phyloP scores from a whole-genome alignment of 1,140 invertebrate species.

The Cotesia typhae region DNA sequence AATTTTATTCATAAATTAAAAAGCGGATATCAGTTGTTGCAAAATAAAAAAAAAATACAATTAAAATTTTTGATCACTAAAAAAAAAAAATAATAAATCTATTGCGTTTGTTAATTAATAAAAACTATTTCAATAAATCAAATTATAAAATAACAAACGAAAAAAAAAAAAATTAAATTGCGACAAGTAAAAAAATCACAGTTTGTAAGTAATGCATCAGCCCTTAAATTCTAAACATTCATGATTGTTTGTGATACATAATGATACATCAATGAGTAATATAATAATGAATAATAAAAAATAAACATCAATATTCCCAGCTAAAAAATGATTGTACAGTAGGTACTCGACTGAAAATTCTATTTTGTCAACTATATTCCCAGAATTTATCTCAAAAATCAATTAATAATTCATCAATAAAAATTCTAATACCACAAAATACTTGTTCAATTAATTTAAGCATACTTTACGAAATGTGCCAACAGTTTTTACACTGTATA shows the following conservation, averaged over 20 bases:
- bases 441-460: too few relatives aligned
- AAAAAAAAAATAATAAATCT: conserved; percentile 1
- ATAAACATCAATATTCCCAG: background rate
- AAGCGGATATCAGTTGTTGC: conserved; percentile 19
- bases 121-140: background rate
- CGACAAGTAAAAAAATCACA: conserved; percentile 39
- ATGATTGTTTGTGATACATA: conserved; percentile 27
- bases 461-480: background rate
- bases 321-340: too few relatives aligned
- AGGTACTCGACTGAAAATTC: too few relatives aligned
- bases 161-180: conserved; percentile 28
- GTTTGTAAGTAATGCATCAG: conserved; percentile 37
- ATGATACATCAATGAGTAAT: conserved; percentile 4
- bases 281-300: background rate
- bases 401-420: too few relatives aligned
- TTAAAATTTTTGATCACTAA: background rate
- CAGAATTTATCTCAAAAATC: too few relatives aligned
- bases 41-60: conserved; percentile 1
- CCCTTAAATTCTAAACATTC: conserved; percentile 35
- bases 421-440: too few relatives aligned
- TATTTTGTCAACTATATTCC: too few relatives aligned
- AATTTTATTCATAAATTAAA: conserved; percentile 31
- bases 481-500: conserved; percentile 2
- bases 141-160: background rate
- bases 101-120: too few relatives aligned